These are phyloP conservation scores for Stenurella melanura DNA, from an alignment of 2,888 invertebrate species.

Conservation along the genomic window DNA sequence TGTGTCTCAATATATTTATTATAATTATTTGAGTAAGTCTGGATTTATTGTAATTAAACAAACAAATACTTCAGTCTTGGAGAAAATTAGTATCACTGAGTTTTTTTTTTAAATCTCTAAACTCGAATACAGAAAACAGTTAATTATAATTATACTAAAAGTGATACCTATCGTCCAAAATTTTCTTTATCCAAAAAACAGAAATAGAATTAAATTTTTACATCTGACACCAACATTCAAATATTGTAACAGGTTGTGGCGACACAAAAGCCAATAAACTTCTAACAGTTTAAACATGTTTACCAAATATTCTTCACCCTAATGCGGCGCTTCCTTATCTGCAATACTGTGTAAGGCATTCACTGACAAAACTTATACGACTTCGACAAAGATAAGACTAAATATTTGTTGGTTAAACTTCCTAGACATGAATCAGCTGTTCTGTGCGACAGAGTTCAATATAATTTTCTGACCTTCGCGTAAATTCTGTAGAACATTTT, in stretches of 20 bases:
- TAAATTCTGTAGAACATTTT: background rate
- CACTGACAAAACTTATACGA: constrained; percentile 40
- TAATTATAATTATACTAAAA: no score
- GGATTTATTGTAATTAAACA: no score
- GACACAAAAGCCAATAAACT: constrained; percentile 13
- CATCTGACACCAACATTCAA: background rate
- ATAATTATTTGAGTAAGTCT: no score
- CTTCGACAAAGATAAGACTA: constrained; percentile 45
- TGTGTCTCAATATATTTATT: no score
- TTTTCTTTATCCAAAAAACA: background rate
- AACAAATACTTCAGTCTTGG: no score
- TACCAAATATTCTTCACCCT: constrained; percentile 32
- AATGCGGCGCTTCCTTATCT: constrained; percentile 35
- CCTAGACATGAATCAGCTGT: constrained; percentile 43
- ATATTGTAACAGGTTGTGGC: constrained; percentile 23
- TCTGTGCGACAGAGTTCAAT: constrained; percentile 34
- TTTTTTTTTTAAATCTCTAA: no score
- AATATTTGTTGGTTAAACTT: constrained; percentile 46
- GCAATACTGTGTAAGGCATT: constrained; percentile 27
- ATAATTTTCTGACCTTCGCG: constrained; percentile 15
- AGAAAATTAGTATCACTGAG: no score
- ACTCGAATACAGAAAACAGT: no score
- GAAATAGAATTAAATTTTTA: background rate
- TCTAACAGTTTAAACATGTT: constrained; percentile 15
- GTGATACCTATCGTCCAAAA: no score